Percentiles rank a stretch among this genome's conserved stretches.
phyloP scores from a whole-genome alignment of 2,113 vertebrate species.

The Seriola dumerili region DNA sequence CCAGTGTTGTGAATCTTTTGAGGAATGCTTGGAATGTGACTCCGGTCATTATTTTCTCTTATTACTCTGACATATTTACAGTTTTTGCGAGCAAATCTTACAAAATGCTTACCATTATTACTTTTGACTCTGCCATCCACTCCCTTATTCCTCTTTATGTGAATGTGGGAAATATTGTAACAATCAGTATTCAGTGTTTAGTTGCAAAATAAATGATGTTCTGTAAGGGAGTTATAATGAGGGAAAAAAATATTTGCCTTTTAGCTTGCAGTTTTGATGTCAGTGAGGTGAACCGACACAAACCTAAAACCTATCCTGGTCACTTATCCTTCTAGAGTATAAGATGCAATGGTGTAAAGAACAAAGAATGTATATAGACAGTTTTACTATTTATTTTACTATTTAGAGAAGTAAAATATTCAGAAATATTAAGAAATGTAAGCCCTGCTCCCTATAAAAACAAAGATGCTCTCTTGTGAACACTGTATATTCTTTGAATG shows the following conservation, averaged over 20 bases:
- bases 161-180: neutral
- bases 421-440: neutral
- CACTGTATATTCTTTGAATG: constrained; percentile 5
- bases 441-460: constrained; percentile 1
- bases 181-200: neutral
- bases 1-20: constrained; percentile 5
- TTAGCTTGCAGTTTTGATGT: too few species aligned
- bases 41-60: too few species aligned
- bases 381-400: neutral
- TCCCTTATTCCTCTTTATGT: neutral
- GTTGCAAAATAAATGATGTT: neutral
- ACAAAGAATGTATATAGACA: neutral
- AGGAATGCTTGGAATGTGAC: constrained; percentile 28
- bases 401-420: neutral
- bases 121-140: neutral
- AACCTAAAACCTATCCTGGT: too few species aligned
- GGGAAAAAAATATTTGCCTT: too few species aligned
- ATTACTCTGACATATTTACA: neutral
- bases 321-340: too few species aligned
- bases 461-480: constrained; percentile 14
- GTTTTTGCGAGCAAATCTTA: neutral
- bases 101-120: neutral
- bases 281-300: too few species aligned
- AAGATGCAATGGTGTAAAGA: neutral
- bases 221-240: neutral